Base-by-base conservation (phyloP, 2,888 invertebrate genomes). In the Pandemis heparana region DNA sequence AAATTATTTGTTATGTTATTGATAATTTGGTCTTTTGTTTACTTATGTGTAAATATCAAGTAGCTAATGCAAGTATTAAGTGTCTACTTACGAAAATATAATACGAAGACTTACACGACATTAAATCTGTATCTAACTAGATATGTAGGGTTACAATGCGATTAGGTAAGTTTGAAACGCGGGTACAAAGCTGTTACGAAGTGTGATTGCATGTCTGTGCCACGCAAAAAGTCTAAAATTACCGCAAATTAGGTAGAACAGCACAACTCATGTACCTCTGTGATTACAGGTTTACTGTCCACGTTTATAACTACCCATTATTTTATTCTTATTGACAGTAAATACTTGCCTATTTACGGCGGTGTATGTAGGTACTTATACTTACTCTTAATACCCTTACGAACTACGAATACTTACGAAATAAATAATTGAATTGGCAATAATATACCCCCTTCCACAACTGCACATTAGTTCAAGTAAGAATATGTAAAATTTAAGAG, bases 181-280 rank as follows among this genome's bases (percentile, higher is more conserved):
- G 69, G 69, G 72, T 63, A 72, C 71, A 41, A 32, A 59, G 71
- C 64, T 32, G 73, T 73, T 73, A 73, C 70, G 65, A 48, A 38
- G 71, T 60, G 53, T 56, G 65, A 74, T 74, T 64, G 74, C 74
- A 74, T 74, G 74, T 70, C 51, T 61, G 69, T 43, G 60, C 70
- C 70, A 70, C 53, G 69, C 74, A 74, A 74, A 74, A 74, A 74
- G 74, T 74, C 64, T 74, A 65, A 72, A 74, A 74, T 74, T 70
- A 65, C 74, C 48, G 69, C 48, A 74, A 74, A 74, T 74, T 74
- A 74, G 69, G 60, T 60, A 65, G 64, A 70, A 23, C 70, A 23
- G 61, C 64, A 65, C 73, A 74, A 69, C 59, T 59, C 67, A 61
- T 48, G 66, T 64, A 51, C 32, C 48, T 48, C 64, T 14, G 53